Percentiles rank a stretch among this genome's conserved stretches.
phyloP scores from a whole-genome alignment of 2,888 invertebrate species.

The Capitulum mitella region DNA sequence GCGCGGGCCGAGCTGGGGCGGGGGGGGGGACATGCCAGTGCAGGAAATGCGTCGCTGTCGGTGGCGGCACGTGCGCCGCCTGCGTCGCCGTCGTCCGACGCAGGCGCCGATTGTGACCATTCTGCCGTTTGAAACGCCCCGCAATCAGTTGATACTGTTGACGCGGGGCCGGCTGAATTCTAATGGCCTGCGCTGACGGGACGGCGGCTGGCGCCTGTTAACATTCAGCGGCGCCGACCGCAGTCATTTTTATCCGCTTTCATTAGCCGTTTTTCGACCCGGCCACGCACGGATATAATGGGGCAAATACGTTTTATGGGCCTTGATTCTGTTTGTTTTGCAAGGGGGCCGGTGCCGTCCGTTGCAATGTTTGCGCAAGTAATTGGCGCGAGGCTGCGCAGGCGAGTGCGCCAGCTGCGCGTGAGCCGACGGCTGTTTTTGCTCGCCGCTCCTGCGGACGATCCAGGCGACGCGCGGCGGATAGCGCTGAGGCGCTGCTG shows the following conservation, averaged over 20 bases:
- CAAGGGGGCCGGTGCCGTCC: not conserved
- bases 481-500: too few species aligned
- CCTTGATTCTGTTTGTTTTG: slow-evolving; percentile 12
- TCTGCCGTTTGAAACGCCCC: not conserved
- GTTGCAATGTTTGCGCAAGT: slow-evolving; percentile 18
- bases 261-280: not conserved
- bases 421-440: not conserved
- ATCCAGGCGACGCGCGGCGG: too few species aligned
- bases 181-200: not conserved
- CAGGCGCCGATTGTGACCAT: not conserved
- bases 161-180: not conserved
- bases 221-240: not conserved
- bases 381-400: not conserved
- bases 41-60: too few species aligned
- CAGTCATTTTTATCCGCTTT: not conserved
- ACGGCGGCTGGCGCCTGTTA: too few species aligned
- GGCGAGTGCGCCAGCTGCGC: not conserved
- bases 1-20: too few species aligned
- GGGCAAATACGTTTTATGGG: not conserved
- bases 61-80: too few species aligned
- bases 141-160: not conserved
- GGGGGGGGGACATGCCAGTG: too few species aligned
- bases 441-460: too few species aligned
- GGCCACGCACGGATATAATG: not conserved
- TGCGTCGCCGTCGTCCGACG: too few species aligned